phyloP scores from a whole-genome alignment of 1,140 invertebrate genomes.

The Hormaphis cornu region DNA sequence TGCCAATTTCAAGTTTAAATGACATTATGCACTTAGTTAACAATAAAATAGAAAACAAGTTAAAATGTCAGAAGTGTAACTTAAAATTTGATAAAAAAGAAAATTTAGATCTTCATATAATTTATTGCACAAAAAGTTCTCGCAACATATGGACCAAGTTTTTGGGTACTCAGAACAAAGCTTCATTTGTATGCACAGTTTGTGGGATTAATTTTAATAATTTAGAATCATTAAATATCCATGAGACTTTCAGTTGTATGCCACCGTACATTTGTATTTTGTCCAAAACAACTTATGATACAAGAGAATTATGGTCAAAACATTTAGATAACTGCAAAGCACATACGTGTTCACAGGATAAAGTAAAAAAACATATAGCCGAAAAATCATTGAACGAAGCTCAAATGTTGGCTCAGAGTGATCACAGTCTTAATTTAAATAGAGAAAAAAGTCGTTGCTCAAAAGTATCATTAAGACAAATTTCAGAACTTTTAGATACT shows the following conservation, averaged over 20 bases:
- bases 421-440: neutral
- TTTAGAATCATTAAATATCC: neutral
- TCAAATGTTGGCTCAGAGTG: too few species aligned
- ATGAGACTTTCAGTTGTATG: neutral
- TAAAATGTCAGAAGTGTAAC: neutral
- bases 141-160: neutral
- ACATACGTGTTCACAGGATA: too few species aligned
- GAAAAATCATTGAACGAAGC: too few species aligned
- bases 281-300: neutral
- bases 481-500: neutral
- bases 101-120: neutral
- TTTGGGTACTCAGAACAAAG: neutral
- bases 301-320: neutral
- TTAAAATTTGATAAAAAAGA: neutral
- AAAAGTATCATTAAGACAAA: neutral
- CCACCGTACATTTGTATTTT: neutral
- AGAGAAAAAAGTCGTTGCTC: neutral
- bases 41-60: neutral
- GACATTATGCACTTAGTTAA: neutral
- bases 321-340: too few species aligned
- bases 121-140: neutral
- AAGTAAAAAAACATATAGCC: too few species aligned
- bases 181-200: neutral
- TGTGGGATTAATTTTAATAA: neutral
- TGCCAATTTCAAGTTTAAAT: neutral